Conservation (phyloP, 2,888 invertebrate genomes). For the Omphaloscelis lunosa region DNA sequence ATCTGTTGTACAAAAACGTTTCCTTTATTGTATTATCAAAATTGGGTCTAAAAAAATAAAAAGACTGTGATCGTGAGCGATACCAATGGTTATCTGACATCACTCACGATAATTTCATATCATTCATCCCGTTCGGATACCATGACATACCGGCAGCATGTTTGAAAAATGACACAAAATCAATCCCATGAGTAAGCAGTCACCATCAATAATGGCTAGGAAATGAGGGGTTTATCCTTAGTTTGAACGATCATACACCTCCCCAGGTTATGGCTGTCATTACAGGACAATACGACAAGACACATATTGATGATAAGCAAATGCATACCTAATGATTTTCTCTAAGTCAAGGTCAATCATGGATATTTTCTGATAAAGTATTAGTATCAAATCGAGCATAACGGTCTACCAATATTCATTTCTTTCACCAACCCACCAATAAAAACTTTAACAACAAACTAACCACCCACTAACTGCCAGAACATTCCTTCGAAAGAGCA, state of each 20-base stretch:
- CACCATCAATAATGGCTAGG: constrained; percentile 66
- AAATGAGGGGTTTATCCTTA: constrained; percentile 68
- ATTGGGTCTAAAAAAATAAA: background rate
- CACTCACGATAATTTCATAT: constrained; percentile 14
- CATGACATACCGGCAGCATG: constrained; percentile 20
- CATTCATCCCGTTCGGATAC: constrained; percentile 16
- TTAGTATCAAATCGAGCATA: background rate
- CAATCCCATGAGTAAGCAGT: constrained; percentile 53
- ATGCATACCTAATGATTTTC: background rate
- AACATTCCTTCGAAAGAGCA: constrained; percentile 15
- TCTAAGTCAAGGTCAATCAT: background rate
- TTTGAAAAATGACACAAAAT: constrained; percentile 65
- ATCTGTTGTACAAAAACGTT: background rate
- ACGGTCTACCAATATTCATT: background rate
- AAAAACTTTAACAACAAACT: background rate
- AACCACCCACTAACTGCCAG: background rate
- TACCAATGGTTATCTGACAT: background rate
- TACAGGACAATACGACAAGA: background rate
- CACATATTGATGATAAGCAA: background rate
- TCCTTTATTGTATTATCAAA: background rate
- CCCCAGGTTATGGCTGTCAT: background rate
- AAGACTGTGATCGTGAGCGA: background rate
- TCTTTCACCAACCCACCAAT: background rate
- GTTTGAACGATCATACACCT: constrained; percentile 52
- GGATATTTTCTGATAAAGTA: background rate